Conservation (phyloP, 2,888 invertebrate genomes). For the Tortrix viridana region DNA sequence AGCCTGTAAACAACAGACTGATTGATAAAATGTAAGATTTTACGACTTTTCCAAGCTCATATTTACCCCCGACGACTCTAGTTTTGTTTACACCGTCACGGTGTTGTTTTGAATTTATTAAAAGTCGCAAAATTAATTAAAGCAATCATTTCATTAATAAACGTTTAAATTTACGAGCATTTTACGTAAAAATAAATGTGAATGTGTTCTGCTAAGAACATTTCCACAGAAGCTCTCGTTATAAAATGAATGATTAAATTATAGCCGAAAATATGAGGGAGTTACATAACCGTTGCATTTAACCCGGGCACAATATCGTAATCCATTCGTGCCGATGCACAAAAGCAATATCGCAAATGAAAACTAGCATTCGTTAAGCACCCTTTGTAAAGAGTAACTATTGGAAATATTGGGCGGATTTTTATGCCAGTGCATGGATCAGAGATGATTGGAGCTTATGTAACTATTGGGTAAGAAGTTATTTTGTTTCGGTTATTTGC, state of each 20-base stretch:
- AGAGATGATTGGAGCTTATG: slow-evolving; percentile 31
- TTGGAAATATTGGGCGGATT: slow-evolving; percentile 53
- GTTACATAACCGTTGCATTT: slow-evolving; percentile 56
- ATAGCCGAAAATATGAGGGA: slow-evolving; percentile 55
- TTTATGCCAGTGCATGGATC: slow-evolving; percentile 27
- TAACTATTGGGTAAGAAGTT: slow-evolving; percentile 23
- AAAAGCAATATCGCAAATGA: slow-evolving; percentile 74
- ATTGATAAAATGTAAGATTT: too few relatives aligned
- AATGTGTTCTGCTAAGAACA: not conserved
- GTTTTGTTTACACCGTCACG: too few relatives aligned
- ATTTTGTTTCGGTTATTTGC: slow-evolving; percentile 24
- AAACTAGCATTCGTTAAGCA: slow-evolving; percentile 73
- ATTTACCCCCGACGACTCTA: too few relatives aligned
- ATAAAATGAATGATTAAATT: slow-evolving; percentile 47
- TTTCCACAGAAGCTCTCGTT: slow-evolving; percentile 24
- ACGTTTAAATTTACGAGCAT: too few relatives aligned
- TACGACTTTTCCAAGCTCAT: too few relatives aligned
- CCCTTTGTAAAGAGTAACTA: slow-evolving; percentile 61
- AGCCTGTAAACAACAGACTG: too few relatives aligned
- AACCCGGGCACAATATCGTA: slow-evolving; percentile 63
- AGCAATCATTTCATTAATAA: too few relatives aligned
- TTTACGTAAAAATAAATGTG: not conserved
- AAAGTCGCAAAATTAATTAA: too few relatives aligned
- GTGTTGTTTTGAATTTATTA: too few relatives aligned
- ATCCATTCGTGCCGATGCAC: slow-evolving; percentile 70